Evolutionary conservation across 2,888 invertebrate species (phyloP), one percentile per base, ranked within the genome.

Genomic region (Eulithis prunata): DNA sequence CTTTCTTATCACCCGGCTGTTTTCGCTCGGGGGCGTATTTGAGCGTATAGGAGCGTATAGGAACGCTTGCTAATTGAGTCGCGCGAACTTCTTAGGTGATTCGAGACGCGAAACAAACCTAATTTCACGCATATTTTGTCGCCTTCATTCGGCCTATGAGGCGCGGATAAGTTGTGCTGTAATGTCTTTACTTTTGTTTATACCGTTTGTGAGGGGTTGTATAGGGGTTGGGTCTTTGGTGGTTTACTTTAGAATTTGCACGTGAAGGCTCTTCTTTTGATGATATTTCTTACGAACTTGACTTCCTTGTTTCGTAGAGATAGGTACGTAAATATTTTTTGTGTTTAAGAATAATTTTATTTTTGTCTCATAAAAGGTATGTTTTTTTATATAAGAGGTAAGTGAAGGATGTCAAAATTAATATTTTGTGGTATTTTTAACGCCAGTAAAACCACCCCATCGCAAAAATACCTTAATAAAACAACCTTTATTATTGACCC

Each of bases 21-120:
- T 66, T 71, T 63, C 69, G 75, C 78, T 75, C 72, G 68, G 72
- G 78, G 79, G 73, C 72, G 76, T 76, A 75, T 79, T 82, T 78
- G 77, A 77, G 73, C 75, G 80, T 81, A 81, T 81, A 76, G 80
- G 68, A 78, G 75, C 78, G 80, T 81, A 81, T 80, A 76, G 80
- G 68, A 78, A 74, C 78, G 75, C 75, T 75, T 63, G 76, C 80
- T 86, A 86, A 85, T 85, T 85, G 80, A 83, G 81, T 79, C 77
- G 76, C 78, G 76, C 78, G 76, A 75, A 76, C 70, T 77, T 72
- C 75, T 75, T 70, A 70, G 78, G 80, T 76, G 78, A 79, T 76
- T 69, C 68, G 68, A 72, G 69, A 73, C 76, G 72, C 70, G 76
- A 77, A 78, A 79, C 77, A 78, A 81, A 81, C 78, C 80, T 79